phyloP scores from a whole-genome alignment of 35 echinoderm and acorn worm genomes.

The Ophiothrix spiculata region DNA sequence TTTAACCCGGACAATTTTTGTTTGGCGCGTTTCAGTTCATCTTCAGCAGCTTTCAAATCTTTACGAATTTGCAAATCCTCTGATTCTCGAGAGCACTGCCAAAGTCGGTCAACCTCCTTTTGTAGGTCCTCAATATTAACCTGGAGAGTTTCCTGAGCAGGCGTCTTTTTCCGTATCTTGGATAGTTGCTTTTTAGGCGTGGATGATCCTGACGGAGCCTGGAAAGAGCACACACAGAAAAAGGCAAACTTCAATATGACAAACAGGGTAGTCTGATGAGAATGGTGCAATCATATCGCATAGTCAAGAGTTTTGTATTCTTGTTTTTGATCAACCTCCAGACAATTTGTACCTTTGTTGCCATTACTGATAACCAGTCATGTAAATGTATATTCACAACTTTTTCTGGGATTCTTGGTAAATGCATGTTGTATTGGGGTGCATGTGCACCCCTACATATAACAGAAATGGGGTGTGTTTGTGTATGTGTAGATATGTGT shows the following conservation, averaged over 20 bases:
- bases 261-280: not conserved
- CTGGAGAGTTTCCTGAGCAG: not conserved
- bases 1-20: not conserved
- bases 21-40: not conserved
- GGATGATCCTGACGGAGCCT: not conserved
- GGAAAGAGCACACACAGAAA: not conserved
- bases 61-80: not conserved
- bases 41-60: not conserved
- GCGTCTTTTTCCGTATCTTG: not conserved
- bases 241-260: constrained; percentile 10
- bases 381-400: too few species aligned
- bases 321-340: too few species aligned
- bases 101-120: not conserved
- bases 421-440: too few species aligned
- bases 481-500: too few species aligned
- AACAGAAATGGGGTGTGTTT: too few species aligned
- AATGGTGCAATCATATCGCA: too few species aligned
- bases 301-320: too few species aligned
- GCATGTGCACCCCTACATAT: too few species aligned
- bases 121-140: not conserved
- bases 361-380: too few species aligned
- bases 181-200: not conserved
- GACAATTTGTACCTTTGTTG: too few species aligned
- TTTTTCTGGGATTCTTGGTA: too few species aligned
- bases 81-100: not conserved